Evolutionary conservation across 2,797 vertebrate species (phyloP), one percentile per base, ranked within the genome.

Genomic region (Tauraco hartlaubi): DNA sequence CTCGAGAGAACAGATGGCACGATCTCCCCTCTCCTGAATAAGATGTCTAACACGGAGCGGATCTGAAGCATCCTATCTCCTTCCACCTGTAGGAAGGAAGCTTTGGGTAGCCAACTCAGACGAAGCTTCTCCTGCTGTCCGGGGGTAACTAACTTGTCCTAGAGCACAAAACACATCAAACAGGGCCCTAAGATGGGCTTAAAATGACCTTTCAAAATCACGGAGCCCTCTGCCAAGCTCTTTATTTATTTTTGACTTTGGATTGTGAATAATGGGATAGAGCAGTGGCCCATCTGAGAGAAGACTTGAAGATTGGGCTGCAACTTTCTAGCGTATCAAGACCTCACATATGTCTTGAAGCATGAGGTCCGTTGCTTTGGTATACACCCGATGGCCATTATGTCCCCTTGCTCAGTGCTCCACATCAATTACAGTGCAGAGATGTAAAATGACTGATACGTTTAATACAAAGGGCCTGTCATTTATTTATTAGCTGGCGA

Each of bases 401-500:
- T n/a, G 63, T 91, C 92, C 87, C 66, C 63, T 58, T 69, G 63
- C 82, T 82, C 90, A 56, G 8, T 66, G 58, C 61, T 94, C 77
- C 81, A 82, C 71, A 94, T 97, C 97, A 97, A 94, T 98, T 96
- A 94, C 95, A 97, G 97, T 94, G 90, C 97, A 97, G 98, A 96
- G 96, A 96, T 96, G 68, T 90, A 96, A 98, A 97, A 98, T 98
- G 97, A 98, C 91, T 93, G 97, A 98, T 98, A 98, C 97, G 98
- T 98, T 98, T 98, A 98, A 99, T 99, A 98, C 98, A 97, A 97
- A 97, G 96, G 94, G 94, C 55, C 97, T 98, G 98, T 99, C 98
- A 99, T 98, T 99, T 99, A 99, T 99, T 99, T 99, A 99, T 99
- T 99, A 99, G 98, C 97, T 97, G 88, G 96, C 91, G 69, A 98